Evolutionary conservation across 2,888 invertebrate genomes (phyloP).

Genomic region (Harpalus rufipes): DNA sequence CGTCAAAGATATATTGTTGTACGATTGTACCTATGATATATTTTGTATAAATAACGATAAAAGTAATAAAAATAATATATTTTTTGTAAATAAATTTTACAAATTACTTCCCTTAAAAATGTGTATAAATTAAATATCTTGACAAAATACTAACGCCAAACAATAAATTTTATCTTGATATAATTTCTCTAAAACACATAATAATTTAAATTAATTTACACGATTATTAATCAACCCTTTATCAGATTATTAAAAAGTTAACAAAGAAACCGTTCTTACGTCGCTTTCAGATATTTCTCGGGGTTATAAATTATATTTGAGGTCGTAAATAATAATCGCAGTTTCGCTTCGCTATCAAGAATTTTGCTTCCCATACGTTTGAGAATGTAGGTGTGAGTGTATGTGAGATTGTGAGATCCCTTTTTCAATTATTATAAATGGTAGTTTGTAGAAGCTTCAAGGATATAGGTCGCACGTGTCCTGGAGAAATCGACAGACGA

Average conservation of each 20-base stretch:
- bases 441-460: neutral
- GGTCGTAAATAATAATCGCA: neutral
- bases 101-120: too few species aligned
- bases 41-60: too few species aligned
- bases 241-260: neutral
- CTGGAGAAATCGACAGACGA: neutral
- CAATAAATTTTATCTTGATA: too few species aligned
- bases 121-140: too few species aligned
- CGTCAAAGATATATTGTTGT: too few species aligned
- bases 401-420: neutral
- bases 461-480: neutral
- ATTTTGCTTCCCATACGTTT: neutral
- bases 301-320: neutral
- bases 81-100: too few species aligned
- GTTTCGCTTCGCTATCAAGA: neutral
- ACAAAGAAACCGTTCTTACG: neutral
- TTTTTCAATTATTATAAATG: constrained; percentile 7
- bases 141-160: too few species aligned
- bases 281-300: neutral
- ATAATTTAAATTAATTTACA: too few species aligned
- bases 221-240: neutral
- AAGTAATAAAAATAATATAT: too few species aligned
- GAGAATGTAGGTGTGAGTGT: neutral
- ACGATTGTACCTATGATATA: too few species aligned
- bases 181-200: too few species aligned